phyloP scores from a whole-genome alignment of 2,888 invertebrate genomes.

The Brachycybe producta region DNA sequence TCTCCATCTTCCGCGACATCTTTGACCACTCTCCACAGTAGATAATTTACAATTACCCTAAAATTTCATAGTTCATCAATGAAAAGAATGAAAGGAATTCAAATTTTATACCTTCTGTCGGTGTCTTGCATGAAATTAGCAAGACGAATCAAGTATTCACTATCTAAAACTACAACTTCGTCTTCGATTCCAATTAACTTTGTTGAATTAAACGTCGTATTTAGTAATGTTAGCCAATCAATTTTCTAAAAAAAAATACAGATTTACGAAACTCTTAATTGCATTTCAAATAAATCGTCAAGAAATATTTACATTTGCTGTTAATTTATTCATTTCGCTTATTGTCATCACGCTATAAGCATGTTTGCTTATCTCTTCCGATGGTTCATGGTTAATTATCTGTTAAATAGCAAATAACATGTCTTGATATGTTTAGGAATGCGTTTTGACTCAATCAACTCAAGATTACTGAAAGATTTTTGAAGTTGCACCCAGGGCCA shows the following conservation, averaged over 20 bases:
- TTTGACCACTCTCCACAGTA: conserved; percentile 11
- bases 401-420: too few species aligned
- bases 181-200: not conserved
- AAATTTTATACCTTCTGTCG: not conserved
- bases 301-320: not conserved
- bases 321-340: not conserved
- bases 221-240: not conserved
- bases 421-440: too few species aligned
- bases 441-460: too few species aligned
- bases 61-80: not conserved
- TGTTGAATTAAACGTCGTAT: not conserved
- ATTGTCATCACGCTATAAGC: not conserved
- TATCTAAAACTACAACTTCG: not conserved
- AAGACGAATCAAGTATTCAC: not conserved
- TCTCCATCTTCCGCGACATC: conserved; percentile 15
- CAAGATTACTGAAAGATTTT: too few species aligned
- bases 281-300: not conserved
- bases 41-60: conserved; percentile 2
- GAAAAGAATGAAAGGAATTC: not conserved
- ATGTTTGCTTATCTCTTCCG: not conserved
- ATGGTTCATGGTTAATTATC: too few species aligned
- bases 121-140: not conserved
- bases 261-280: not conserved
- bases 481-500: too few species aligned
- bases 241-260: not conserved